Evolutionary conservation across 1,140 invertebrate genomes (phyloP).

Genomic region (Paraescarpia echinospica): DNA sequence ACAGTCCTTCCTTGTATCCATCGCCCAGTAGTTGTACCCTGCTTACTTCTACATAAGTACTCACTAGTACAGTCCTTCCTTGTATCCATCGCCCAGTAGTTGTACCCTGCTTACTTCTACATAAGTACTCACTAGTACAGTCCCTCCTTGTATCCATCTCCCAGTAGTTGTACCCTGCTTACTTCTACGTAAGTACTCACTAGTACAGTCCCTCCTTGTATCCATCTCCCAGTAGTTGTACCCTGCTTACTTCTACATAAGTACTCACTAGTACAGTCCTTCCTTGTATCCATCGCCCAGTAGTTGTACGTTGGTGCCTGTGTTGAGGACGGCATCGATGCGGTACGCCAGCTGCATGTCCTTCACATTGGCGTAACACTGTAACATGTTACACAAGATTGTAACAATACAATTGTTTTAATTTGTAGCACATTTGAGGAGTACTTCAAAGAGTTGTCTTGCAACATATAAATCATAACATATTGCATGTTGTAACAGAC

Average conservation of each 20-base stretch:
- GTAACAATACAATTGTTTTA: background rate
- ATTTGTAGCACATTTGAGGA: background rate
- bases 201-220: too few relatives aligned
- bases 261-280: conserved; percentile 2
- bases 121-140: too few relatives aligned
- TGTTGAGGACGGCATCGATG: background rate
- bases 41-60: background rate
- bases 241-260: too few relatives aligned
- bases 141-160: too few relatives aligned
- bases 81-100: too few relatives aligned
- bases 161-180: too few relatives aligned
- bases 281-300: background rate
- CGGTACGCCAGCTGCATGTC: conserved; percentile 12
- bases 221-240: too few relatives aligned
- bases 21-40: too few relatives aligned
- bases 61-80: background rate
- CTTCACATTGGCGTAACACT: background rate
- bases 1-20: background rate
- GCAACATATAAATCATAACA: background rate
- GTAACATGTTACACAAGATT: background rate
- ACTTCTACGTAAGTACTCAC: too few relatives aligned
- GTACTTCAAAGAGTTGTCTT: background rate
- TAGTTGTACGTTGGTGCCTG: background rate
- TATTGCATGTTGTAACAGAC: background rate
- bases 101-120: too few relatives aligned